Evolutionary conservation across 2,113 vertebrate species (phyloP).

Genomic region (Stigmatopora argus): DNA sequence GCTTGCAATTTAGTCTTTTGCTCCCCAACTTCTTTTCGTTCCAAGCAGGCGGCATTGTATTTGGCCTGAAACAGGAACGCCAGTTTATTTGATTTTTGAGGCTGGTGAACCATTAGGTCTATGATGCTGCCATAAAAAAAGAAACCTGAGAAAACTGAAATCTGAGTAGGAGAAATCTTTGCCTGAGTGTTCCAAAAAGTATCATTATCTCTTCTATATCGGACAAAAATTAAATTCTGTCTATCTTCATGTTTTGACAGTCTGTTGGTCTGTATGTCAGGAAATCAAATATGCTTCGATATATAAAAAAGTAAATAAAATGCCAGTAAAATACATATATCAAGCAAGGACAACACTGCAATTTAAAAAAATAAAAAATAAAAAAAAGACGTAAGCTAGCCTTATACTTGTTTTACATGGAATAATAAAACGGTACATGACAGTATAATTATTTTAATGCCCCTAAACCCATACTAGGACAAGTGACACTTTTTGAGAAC

Average conservation of each 20-base stretch:
- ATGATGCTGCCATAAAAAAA: background rate
- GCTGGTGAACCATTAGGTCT: background rate
- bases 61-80: conserved; percentile 69
- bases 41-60: conserved; percentile 70
- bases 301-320: too few species aligned
- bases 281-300: too few species aligned
- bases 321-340: too few species aligned
- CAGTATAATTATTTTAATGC: background rate
- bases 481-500: background rate
- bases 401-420: background rate
- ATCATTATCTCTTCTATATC: too few species aligned
- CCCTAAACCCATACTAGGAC: background rate
- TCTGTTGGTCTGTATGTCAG: too few species aligned
- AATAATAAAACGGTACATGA: background rate
- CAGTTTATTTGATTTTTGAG: conserved; percentile 5
- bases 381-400: too few species aligned
- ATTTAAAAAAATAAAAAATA: too few species aligned
- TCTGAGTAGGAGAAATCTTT: too few species aligned
- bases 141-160: background rate
- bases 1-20: conserved; percentile 68
- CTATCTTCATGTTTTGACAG: too few species aligned
- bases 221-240: too few species aligned
- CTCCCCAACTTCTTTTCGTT: conserved; percentile 72
- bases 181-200: background rate
- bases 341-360: too few species aligned